Percentiles rank a stretch among this genome's conserved stretches.
Conservation (phyloP, 1,140 invertebrate species). For the Hycleus phaleratus region DNA sequence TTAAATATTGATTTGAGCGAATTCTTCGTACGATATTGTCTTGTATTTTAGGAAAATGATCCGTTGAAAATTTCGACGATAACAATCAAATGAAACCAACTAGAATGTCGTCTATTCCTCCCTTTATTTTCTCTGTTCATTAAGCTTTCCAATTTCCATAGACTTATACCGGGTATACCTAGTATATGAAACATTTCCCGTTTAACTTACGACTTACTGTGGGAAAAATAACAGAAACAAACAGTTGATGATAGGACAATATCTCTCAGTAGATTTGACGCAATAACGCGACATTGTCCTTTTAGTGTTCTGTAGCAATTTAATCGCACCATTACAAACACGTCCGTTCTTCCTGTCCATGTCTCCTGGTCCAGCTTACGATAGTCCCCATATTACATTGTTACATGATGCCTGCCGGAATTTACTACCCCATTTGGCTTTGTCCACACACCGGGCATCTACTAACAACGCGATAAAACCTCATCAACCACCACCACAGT, state of each 20-base stretch:
- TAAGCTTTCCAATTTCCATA: conserved; percentile 12
- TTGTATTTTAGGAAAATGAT: too few species aligned
- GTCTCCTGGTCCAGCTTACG: conserved; percentile 21
- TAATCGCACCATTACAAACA: conserved; percentile 22
- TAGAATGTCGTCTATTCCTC: neutral
- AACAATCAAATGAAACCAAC: conserved; percentile 9
- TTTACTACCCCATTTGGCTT: conserved; percentile 28
- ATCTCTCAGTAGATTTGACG: conserved; percentile 19
- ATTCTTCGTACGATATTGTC: too few species aligned
- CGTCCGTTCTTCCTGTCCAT: conserved; percentile 20
- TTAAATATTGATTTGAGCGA: too few species aligned
- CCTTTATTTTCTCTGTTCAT: conserved; percentile 4
- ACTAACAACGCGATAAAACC: conserved; percentile 25
- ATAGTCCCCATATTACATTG: conserved; percentile 22
- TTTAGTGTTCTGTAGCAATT: conserved; percentile 22
- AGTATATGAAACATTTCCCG: too few species aligned
- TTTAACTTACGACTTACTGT: neutral
- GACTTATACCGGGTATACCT: neutral
- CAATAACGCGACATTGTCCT: conserved; percentile 21
- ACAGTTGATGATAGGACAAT: conserved; percentile 12
- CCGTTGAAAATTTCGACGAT: neutral
- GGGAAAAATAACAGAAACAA: conserved; percentile 16
- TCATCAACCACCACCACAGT: conserved; percentile 1
- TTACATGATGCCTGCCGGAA: conserved; percentile 23
- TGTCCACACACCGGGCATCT: conserved; percentile 25